phyloP scores from a whole-genome alignment of 2,797 vertebrate genomes.

The Scomberomorus guttatus region DNA sequence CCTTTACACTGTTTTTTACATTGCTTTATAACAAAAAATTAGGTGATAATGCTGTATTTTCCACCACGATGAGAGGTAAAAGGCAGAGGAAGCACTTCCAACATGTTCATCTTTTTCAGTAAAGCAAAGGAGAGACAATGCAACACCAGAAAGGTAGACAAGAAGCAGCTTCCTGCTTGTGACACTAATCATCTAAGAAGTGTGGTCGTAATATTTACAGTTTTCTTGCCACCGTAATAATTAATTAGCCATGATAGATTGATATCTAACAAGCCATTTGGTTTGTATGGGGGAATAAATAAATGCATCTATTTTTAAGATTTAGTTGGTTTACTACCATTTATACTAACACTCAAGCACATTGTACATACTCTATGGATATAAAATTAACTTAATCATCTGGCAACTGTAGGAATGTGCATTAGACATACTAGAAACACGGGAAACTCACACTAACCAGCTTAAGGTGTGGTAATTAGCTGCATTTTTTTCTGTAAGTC shows the following conservation, averaged over 20 bases:
- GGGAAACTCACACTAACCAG: neutral
- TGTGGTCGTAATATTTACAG: constrained; percentile 5
- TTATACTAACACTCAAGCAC: neutral
- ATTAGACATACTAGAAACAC: neutral
- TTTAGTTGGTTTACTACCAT: neutral
- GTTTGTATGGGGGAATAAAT: neutral
- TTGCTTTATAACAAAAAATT: neutral
- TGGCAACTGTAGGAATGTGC: neutral
- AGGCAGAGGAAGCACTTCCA: neutral
- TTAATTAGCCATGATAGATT: neutral
- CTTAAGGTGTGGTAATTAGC: neutral
- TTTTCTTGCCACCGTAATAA: neutral
- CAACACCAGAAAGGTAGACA: neutral
- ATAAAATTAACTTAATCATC: neutral
- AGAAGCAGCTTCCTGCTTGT: constrained; percentile 31
- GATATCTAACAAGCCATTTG: neutral
- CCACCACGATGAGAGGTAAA: neutral
- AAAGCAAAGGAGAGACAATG: neutral
- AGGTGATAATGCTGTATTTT: neutral
- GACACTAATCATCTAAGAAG: constrained; percentile 3
- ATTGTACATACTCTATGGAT: neutral
- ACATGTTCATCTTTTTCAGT: neutral
- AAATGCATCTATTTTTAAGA: constrained; percentile 1
- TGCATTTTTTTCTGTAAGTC: constrained; percentile 6
- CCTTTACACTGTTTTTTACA: neutral